Conservation (phyloP, 2,888 invertebrate species). For the Leptinotarsa juncta region DNA sequence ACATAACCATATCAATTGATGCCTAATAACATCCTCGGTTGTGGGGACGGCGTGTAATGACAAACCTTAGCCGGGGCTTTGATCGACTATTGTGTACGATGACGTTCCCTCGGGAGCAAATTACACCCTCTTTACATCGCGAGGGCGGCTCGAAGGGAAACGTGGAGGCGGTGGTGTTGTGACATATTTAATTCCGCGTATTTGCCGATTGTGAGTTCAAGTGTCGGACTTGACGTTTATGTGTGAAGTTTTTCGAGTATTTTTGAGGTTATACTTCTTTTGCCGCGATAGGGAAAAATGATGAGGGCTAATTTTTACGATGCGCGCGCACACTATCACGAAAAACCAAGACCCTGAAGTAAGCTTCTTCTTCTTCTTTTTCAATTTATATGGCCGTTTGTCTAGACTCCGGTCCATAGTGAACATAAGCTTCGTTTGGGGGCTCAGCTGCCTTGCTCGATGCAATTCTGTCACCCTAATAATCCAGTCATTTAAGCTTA, state of each 20-base stretch:
- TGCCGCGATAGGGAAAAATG: too few relatives aligned
- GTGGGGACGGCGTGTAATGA: slow-evolving; percentile 59
- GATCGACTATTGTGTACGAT: slow-evolving; percentile 61
- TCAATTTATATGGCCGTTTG: too few relatives aligned
- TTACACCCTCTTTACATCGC: slow-evolving; percentile 53
- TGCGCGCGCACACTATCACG: too few relatives aligned
- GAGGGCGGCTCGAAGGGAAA: slow-evolving; percentile 41
- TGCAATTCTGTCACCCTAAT: too few relatives aligned
- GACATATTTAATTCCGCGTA: slow-evolving; percentile 62
- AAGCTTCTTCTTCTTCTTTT: too few relatives aligned
- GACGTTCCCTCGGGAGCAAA: slow-evolving; percentile 57
- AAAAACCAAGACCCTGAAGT: too few relatives aligned
- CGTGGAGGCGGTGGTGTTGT: slow-evolving; percentile 60
- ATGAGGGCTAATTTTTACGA: too few relatives aligned
- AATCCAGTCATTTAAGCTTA: too few relatives aligned
- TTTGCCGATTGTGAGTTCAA: slow-evolving; percentile 46
- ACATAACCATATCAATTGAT: slow-evolving; percentile 66
- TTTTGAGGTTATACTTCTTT: not conserved
- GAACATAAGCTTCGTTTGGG: too few relatives aligned
- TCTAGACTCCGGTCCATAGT: too few relatives aligned
- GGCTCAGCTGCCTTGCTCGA: too few relatives aligned
- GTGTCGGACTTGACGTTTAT: not conserved
- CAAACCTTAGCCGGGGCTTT: slow-evolving; percentile 58
- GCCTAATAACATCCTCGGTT: slow-evolving; percentile 63
- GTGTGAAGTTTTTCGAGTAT: not conserved